A percentile compares a stretch with the other conserved stretches of the same genome.
Evolutionary conservation across 2,888 invertebrate genomes (phyloP).

Genomic region (Agonopterix alstromeriana): DNA sequence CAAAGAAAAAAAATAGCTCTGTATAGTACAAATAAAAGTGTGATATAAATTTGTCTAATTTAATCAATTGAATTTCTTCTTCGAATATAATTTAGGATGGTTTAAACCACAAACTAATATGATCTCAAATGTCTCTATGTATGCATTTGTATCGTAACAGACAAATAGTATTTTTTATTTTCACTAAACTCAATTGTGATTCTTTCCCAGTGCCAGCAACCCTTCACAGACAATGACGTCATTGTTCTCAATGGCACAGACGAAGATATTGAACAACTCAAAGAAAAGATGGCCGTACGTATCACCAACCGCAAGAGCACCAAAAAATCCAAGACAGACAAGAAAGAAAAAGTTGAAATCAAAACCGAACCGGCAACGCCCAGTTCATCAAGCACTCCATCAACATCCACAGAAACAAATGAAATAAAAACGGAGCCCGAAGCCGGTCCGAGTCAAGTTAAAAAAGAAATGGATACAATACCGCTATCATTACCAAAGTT

Average conservation of each 20-base stretch:
- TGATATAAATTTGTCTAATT: no score
- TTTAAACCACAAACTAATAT: no score
- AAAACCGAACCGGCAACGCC: conserved; percentile 32
- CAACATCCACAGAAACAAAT: conserved; percentile 24
- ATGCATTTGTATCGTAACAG: no score
- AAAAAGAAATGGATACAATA: conserved; percentile 65
- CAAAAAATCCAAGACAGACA: conserved; percentile 75
- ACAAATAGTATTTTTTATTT: no score
- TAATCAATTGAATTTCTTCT: no score
- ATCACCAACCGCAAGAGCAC: conserved; percentile 81
- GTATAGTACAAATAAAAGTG: no score
- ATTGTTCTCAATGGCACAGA: conserved; percentile 92
- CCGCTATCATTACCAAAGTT: conserved; percentile 62
- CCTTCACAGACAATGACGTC: conserved; percentile 86
- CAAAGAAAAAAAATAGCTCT: no score
- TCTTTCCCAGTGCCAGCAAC: conserved; percentile 82
- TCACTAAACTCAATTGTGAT: not conserved
- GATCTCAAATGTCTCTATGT: no score
- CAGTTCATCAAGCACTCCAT: conserved; percentile 10
- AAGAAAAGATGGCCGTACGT: conserved; percentile 80
- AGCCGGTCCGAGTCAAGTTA: conserved; percentile 40
- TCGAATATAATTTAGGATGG: no score
- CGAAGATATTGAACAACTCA: conserved; percentile 83
- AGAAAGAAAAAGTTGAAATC: conserved; percentile 30
- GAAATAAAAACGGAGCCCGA: conserved; percentile 63